A percentile compares a stretch with the other conserved stretches of the same genome.
Evolutionary conservation across 92 coral and sea anemone genomes (phyloP).

Genomic region (Hydrozoanthus gracilis): DNA sequence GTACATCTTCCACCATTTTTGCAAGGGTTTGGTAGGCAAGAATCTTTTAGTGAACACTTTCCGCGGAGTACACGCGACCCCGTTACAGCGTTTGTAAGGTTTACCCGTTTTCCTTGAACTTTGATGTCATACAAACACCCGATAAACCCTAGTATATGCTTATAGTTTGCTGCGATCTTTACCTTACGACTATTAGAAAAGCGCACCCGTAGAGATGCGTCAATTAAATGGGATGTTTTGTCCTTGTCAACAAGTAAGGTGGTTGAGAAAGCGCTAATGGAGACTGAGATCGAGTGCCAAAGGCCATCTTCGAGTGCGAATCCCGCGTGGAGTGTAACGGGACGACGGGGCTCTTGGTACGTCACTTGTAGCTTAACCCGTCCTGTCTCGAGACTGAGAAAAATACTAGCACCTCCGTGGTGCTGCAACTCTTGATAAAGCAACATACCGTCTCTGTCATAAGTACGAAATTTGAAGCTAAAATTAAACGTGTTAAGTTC

Average conservation of each 20-base stretch:
- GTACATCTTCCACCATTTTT: conserved; percentile 77
- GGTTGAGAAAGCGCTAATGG: conserved; percentile 60
- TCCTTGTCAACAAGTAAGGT: conserved; percentile 67
- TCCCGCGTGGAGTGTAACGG: conserved; percentile 57
- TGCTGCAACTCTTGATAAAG: conserved; percentile 59
- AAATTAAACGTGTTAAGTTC: conserved; percentile 52
- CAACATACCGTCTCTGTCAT: conserved; percentile 77
- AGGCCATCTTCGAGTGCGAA: conserved; percentile 70
- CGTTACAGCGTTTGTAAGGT: conserved; percentile 35
- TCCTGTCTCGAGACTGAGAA: conserved; percentile 63
- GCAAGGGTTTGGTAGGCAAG: conserved; percentile 86
- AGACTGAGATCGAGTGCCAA: conserved; percentile 81
- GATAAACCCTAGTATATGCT: conserved; percentile 56
- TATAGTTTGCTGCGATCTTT: conserved; percentile 60
- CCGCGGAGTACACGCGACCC: conserved; percentile 44
- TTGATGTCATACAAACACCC: conserved; percentile 86
- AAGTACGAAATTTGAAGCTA: conserved; percentile 86
- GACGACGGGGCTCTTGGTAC: conserved; percentile 43
- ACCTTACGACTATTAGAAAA: conserved; percentile 61
- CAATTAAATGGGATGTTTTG: conserved; percentile 14
- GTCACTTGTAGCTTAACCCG: conserved; percentile 66
- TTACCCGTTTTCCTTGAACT: conserved; percentile 65
- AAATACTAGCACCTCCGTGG: conserved; percentile 53
- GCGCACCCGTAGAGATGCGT: conserved; percentile 15
- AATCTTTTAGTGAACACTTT: conserved; percentile 69